Conservation (phyloP, 2,797 vertebrate genomes). For the Botia kubotai region DNA sequence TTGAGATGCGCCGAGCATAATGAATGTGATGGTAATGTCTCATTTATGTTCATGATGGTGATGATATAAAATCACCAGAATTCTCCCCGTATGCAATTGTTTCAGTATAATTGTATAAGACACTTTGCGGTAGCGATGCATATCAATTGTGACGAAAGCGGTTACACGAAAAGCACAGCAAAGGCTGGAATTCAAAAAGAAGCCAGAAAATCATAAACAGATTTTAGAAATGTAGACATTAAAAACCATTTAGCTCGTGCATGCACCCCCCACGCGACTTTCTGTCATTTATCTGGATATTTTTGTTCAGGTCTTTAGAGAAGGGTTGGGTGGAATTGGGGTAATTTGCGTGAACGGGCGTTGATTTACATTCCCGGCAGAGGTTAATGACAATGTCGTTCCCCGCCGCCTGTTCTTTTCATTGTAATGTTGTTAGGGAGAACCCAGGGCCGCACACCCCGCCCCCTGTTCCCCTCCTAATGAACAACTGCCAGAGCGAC, state of each 20-base stretch:
- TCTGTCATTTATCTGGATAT: conserved; percentile 68
- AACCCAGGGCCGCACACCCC: conserved; percentile 68
- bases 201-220: conserved; percentile 46
- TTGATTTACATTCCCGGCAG: conserved; percentile 86
- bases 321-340: conserved; percentile 74
- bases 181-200: background rate
- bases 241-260: conserved; percentile 15
- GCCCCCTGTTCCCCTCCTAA: conserved; percentile 44
- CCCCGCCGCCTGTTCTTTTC: conserved; percentile 83
- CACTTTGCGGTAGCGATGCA: background rate
- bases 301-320: conserved; percentile 63
- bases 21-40: conserved; percentile 21
- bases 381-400: conserved; percentile 89
- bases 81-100: conserved; percentile 3
- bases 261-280: background rate
- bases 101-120: conserved; percentile 1
- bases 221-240: conserved; percentile 31
- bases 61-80: conserved; percentile 9
- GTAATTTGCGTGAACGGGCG: conserved; percentile 82
- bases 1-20: conserved; percentile 42
- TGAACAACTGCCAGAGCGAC: conserved; percentile 51
- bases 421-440: conserved; percentile 83
- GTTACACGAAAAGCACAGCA: conserved; percentile 6
- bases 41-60: conserved; percentile 21
- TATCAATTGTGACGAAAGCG: background rate